These are phyloP conservation scores for Pogonus chalceus DNA, from an alignment of 1,140 invertebrate genomes.

Conservation along the genomic window DNA sequence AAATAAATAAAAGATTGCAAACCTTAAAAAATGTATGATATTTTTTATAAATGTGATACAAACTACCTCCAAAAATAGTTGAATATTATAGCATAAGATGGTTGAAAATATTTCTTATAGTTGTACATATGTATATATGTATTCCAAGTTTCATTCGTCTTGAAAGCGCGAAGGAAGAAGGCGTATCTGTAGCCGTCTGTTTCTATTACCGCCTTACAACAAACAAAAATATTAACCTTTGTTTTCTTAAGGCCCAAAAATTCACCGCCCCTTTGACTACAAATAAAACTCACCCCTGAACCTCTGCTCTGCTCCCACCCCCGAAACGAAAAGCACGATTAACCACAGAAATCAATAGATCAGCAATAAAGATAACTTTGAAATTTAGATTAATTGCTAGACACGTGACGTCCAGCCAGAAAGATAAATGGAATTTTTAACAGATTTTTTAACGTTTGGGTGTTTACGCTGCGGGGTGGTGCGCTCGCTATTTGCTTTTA, in stretches of 20 bases:
- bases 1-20: too few relatives aligned
- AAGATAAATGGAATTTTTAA: slow-evolving; percentile 2
- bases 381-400: slow-evolving; percentile 3
- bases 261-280: background rate
- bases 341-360: background rate
- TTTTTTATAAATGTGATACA: too few relatives aligned
- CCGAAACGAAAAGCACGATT: background rate
- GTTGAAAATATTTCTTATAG: too few relatives aligned
- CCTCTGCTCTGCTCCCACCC: background rate
- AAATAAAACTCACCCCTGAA: background rate
- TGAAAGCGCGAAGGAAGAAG: background rate
- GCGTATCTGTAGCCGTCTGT: background rate
- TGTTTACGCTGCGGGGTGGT: too few relatives aligned
- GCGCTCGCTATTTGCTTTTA: too few relatives aligned
- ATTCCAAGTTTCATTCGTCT: background rate
- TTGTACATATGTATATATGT: background rate
- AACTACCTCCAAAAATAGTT: too few relatives aligned
- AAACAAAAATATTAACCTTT: slow-evolving; percentile 6
- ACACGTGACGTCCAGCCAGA: background rate
- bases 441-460: background rate
- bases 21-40: too few relatives aligned
- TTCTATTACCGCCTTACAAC: background rate
- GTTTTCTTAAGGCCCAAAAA: background rate
- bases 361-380: background rate
- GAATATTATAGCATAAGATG: too few relatives aligned